Base-by-base conservation (phyloP, 1,140 invertebrate species). In the Panagrolaimus sp. region DNA sequence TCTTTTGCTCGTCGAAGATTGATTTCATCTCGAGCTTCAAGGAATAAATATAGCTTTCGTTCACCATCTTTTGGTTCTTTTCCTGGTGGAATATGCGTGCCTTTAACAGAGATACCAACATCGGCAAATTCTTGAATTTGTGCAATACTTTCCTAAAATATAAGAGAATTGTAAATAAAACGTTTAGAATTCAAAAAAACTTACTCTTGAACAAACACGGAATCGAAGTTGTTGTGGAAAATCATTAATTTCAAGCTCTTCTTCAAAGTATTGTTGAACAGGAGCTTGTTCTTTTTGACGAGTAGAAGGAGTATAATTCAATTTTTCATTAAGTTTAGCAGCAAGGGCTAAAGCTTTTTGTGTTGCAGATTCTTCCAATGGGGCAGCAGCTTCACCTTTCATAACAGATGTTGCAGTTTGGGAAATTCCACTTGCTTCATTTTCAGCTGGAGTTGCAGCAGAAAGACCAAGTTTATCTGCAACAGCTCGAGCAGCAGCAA, bases 61-160 rank as follows among this genome's bases (percentile, higher is more conserved):
- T 99, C 96, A 11, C 93, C 95, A 74, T 96, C 94, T 70, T 84
- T 84, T 20, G 88, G 86, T 42, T 84, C 83, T 83, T 94, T 94
- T n/a, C 92, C 91, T 9, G 90, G 87, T 0, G 89, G 90, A 62
- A 93, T 92, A 82, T 93, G 98, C 0, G 94, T 96, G n/a, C 96
- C 96, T 44, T 96, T 87, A 0, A 99, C 96, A 0, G 95, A 98
- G 25, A 99, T 91, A 61, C 96, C 96, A 3, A 95, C 96, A 84
- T 98, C 96, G 0, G 94, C 96, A 84, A 97, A 98, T 84, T 99
- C 96, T 23, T 92, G 93, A 74, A 99, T 98, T 81, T 98, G 93
- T 1, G 93, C 93, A 64, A 99, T 84, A 1, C 94, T 93, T 86
- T 99, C 96, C 89, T 91, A 84, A 4, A 76, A 75, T 62, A 25